Percentiles rank a stretch among this genome's conserved stretches.
Evolutionary conservation across 2,888 invertebrate genomes (phyloP).

Genomic region (Phaonia tiefii): DNA sequence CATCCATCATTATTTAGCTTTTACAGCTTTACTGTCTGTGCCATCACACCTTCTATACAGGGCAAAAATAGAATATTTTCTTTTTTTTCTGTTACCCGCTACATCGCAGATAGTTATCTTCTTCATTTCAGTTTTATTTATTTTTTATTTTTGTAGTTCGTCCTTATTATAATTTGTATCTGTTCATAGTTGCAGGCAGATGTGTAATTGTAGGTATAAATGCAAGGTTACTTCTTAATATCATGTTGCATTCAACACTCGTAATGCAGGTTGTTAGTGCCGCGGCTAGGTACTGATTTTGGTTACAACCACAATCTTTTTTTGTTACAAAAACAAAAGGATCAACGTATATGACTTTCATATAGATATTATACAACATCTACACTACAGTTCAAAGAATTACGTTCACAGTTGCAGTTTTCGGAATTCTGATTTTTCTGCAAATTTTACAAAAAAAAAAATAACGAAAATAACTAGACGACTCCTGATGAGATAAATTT

Average conservation of each 20-base stretch:
- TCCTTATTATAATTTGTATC: slow-evolving; percentile 11
- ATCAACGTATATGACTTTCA: not conserved
- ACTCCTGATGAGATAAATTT: no score
- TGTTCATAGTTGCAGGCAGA: not conserved
- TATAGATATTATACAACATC: no score
- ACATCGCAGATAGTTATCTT: not conserved
- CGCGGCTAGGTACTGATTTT: slow-evolving; percentile 6
- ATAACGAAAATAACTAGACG: no score
- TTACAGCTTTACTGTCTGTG: not conserved
- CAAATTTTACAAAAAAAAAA: no score
- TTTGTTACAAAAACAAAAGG: not conserved
- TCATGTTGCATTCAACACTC: slow-evolving; percentile 4
- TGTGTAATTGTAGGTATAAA: slow-evolving; percentile 15
- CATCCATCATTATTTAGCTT: not conserved
- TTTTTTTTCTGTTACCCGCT: not conserved
- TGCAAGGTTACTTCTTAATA: slow-evolving; percentile 36
- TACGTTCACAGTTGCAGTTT: no score
- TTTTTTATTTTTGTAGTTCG: not conserved
- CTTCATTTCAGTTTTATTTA: not conserved
- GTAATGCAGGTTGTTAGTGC: slow-evolving; percentile 6
- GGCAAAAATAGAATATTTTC: no score
- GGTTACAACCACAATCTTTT: slow-evolving; percentile 11
- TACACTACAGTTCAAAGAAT: no score
- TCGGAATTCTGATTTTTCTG: no score
- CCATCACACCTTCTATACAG: slow-evolving; percentile 3